Base-by-base conservation (phyloP, 2,797 vertebrate genomes). In the Percopsis omiscomaycus region DNA sequence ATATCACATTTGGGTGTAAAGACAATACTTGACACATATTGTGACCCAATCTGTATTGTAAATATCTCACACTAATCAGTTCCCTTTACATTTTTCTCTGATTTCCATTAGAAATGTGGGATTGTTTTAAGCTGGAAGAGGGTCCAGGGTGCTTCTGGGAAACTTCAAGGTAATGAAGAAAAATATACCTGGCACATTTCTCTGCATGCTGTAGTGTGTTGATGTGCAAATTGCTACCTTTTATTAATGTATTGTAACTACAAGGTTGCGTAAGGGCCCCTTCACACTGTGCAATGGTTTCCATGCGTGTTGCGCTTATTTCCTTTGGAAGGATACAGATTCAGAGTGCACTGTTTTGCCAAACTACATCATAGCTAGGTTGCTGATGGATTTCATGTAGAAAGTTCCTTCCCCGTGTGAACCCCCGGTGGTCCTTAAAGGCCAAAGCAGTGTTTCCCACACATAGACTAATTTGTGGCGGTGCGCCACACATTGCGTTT, bases 111-210 rank as follows among this genome's bases (percentile, higher is more conserved):
- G 98, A 99, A 99, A 96, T 99, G 98, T 89, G 98, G 98, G 29
- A 93, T 98, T 87, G 98, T 99, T 86, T 92, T 99, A 73, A 99
- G 96, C 88, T 99, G 98, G 97, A 99, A 99, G 86, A 92, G 98
- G 85, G 98, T 99, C 32, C 98, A 99, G 88, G 97, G 98, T 44
- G 98, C 98, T 74, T 99, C 97, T 85, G 98, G 98, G 85, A 99
- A 99, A 92, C 96, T 99, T 86, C 98, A 99, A 95, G 98, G 98
- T 98, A 93, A 88, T 58, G 53, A 11, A 44, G 8, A 45, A 16
- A 58, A 16, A n/a, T 4, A 56, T 68, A 71, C 71, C 57, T 52
- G 57, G 5, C 13, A 59, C 56, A 69, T 55, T 52, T 64, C 0
- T 13, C 0, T 13, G 45, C 0, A 16, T 59, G 13, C 58, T 14